Evolutionary conservation across 2,113 vertebrate species (phyloP).

Genomic region (Lophochroa leadbeateri): DNA sequence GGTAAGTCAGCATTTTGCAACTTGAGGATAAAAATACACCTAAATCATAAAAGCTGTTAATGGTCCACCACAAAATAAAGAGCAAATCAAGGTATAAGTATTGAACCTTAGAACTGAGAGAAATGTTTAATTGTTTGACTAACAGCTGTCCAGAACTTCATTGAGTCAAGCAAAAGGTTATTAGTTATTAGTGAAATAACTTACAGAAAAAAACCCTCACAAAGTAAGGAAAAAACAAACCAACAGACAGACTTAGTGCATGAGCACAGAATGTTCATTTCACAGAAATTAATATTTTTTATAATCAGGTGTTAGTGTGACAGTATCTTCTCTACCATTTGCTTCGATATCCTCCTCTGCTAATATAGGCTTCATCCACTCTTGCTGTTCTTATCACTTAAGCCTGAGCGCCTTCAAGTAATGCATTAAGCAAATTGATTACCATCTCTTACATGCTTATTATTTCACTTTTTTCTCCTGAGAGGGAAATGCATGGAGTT

Average conservation of each 20-base stretch:
- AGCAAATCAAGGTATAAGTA: not conserved
- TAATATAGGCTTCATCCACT: not conserved
- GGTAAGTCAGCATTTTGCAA: not conserved
- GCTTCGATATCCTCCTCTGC: not conserved
- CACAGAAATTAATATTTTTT: not conserved
- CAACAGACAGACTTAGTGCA: not conserved
- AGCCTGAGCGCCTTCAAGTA: constrained; percentile 6
- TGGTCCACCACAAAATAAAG: not conserved
- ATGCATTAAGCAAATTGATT: constrained; percentile 34
- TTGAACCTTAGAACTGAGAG: not conserved
- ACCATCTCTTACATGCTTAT: not conserved
- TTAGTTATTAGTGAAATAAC: not conserved
- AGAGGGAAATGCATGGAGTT: not conserved
- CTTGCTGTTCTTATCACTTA: constrained; percentile 1
- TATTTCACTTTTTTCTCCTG: not conserved
- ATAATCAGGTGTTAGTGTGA: not conserved
- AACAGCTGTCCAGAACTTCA: not conserved
- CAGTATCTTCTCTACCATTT: not conserved
- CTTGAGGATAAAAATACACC: not conserved
- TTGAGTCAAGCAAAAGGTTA: not conserved
- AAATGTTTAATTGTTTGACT: not conserved
- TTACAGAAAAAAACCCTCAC: fast-evolving
- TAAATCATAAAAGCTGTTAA: not conserved
- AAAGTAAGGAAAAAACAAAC: not conserved
- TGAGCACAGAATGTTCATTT: not conserved